phyloP scores from a whole-genome alignment of 35 echinoderm and acorn worm genomes.

The Apostichopus parvimensis region DNA sequence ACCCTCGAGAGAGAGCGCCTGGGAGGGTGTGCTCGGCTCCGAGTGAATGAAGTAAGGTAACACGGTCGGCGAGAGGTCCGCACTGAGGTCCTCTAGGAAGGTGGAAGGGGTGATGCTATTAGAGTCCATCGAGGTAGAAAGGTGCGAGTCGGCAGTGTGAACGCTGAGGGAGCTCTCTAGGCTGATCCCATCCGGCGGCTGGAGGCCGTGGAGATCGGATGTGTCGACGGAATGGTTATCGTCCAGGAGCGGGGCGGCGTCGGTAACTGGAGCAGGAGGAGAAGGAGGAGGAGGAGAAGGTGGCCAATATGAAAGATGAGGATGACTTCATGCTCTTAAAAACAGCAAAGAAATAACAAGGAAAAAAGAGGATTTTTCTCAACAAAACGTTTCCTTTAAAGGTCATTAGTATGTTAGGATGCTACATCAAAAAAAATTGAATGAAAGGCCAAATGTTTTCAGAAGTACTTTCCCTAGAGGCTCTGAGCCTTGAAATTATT shows the following conservation, averaged over 20 bases:
- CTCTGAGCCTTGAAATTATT: too few relatives aligned
- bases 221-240: slow-evolving; percentile 29
- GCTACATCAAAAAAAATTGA: too few relatives aligned
- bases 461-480: too few relatives aligned
- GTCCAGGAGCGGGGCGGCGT: slow-evolving; percentile 31
- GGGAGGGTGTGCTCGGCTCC: slow-evolving; percentile 48
- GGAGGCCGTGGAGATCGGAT: neutral
- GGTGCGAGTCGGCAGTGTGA: slow-evolving; percentile 67
- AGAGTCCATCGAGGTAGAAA: slow-evolving; percentile 57
- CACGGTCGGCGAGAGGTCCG: slow-evolving; percentile 57
- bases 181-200: slow-evolving; percentile 61
- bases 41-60: slow-evolving; percentile 20
- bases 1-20: slow-evolving; percentile 40
- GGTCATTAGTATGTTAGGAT: too few relatives aligned
- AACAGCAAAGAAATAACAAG: too few relatives aligned
- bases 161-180: slow-evolving; percentile 69
- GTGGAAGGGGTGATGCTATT: slow-evolving; percentile 83
- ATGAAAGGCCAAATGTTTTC: too few relatives aligned
- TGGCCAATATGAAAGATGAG: neutral
- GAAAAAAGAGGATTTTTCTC: too few relatives aligned
- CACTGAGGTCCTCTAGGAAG: slow-evolving; percentile 62
- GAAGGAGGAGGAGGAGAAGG: neutral
- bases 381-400: too few relatives aligned
- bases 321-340: neutral
- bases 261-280: slow-evolving; percentile 19